A percentile compares a stretch with the other conserved stretches of the same genome.
Conservation (phyloP, 2,888 invertebrate genomes). For the Drosophila pseudotakahashii region DNA sequence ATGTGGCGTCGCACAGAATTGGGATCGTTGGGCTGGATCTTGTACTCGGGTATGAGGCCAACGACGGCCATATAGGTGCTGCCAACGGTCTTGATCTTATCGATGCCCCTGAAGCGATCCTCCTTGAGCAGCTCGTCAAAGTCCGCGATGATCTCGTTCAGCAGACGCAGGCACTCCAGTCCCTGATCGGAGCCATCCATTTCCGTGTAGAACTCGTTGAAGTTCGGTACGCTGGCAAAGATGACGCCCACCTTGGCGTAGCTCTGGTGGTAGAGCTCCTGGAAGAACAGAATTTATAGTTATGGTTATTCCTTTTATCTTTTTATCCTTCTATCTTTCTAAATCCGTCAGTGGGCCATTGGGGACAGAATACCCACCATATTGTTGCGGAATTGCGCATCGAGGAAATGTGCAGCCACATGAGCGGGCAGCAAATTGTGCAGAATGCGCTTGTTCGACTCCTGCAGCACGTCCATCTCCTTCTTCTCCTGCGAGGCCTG, state of each 20-base stretch:
- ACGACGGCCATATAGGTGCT: slow-evolving; percentile 97
- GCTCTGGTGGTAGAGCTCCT: slow-evolving; percentile 97
- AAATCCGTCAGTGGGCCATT: slow-evolving; percentile 17
- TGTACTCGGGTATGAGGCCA: slow-evolving; percentile 90
- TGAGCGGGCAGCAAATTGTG: slow-evolving; percentile 96
- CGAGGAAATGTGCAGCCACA: slow-evolving; percentile 95
- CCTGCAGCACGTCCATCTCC: slow-evolving; percentile 96
- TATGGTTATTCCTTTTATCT: not conserved
- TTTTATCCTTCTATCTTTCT: not conserved
- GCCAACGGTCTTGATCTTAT: slow-evolving; percentile 97
- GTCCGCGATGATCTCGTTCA: slow-evolving; percentile 96
- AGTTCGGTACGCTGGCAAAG: slow-evolving; percentile 96
- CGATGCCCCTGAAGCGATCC: slow-evolving; percentile 93
- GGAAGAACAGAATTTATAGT: slow-evolving; percentile 53
- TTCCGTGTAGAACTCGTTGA: slow-evolving; percentile 97
- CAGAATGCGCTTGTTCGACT: slow-evolving; percentile 93
- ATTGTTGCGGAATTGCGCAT: slow-evolving; percentile 94
- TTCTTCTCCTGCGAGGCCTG: slow-evolving; percentile 95
- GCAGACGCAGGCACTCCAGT: slow-evolving; percentile 93
- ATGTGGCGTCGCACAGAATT: slow-evolving; percentile 88
- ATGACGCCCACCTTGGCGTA: slow-evolving; percentile 95
- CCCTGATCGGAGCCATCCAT: slow-evolving; percentile 96
- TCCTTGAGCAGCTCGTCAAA: slow-evolving; percentile 96
- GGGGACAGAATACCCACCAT: slow-evolving; percentile 88
- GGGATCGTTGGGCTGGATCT: slow-evolving; percentile 85